Percentiles rank a stretch among this genome's conserved stretches.
These are phyloP conservation scores for Drosophila birchii DNA, from an alignment of 2,888 invertebrate species.

Conservation along the genomic window DNA sequence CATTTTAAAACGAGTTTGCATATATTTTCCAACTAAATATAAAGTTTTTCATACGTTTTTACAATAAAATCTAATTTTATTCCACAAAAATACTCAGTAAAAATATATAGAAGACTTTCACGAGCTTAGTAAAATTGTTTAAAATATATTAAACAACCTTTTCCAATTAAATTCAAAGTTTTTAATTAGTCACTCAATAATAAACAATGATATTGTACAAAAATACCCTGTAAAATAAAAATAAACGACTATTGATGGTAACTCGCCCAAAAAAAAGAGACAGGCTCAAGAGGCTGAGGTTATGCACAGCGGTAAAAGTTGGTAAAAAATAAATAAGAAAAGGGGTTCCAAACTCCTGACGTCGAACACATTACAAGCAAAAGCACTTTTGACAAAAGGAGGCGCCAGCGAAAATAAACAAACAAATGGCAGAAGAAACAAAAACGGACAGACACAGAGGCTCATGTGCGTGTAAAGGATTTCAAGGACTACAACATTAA, in stretches of 20 bases:
- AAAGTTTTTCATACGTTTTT: neutral
- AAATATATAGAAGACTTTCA: neutral
- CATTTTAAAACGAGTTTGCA: neutral
- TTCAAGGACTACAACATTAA: conserved; percentile 79
- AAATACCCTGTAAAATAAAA: conserved; percentile 7
- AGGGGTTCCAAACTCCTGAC: conserved; percentile 52
- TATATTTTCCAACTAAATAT: neutral
- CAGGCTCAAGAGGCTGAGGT: conserved; percentile 19
- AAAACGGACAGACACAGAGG: conserved; percentile 53
- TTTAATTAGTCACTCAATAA: neutral
- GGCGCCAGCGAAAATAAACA: conserved; percentile 80
- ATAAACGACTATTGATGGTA: neutral
- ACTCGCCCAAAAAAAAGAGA: neutral
- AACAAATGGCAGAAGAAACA: conserved; percentile 76
- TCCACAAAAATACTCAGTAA: neutral
- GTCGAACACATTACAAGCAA: conserved; percentile 81
- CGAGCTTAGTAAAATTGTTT: neutral
- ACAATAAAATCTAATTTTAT: neutral
- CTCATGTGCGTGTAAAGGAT: conserved; percentile 64
- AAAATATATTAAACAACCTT: accelerated
- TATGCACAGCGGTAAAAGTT: conserved; percentile 13
- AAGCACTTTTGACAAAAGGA: conserved; percentile 80
- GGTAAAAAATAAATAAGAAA: neutral
- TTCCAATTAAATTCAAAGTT: neutral
- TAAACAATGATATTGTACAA: neutral